Percentiles rank a stretch among this genome's conserved stretches.
phyloP scores from a whole-genome alignment of 2,797 vertebrate genomes.

The Cyprinella venusta region DNA sequence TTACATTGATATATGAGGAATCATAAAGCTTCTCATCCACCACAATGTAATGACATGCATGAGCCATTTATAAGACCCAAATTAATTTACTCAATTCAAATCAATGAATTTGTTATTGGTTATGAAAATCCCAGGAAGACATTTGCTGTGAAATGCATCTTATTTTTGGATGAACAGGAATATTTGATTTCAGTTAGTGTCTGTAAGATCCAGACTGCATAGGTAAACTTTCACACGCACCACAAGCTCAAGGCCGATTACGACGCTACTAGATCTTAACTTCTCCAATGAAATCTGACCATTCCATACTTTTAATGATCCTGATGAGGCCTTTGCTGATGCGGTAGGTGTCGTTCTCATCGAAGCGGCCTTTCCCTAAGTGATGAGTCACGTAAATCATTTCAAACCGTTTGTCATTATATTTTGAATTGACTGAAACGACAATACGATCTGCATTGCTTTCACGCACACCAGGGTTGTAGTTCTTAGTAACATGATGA shows the following conservation, averaged over 20 bases:
- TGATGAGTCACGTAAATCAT: conserved; percentile 56
- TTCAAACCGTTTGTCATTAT: background rate
- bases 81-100: background rate
- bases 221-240: no score
- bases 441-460: conserved; percentile 58
- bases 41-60: background rate
- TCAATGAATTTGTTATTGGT: background rate
- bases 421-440: background rate
- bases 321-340: conserved; percentile 44
- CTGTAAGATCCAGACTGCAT: no score
- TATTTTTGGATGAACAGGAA: background rate
- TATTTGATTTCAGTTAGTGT: background rate
- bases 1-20: background rate
- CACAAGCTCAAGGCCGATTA: background rate
- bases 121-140: background rate
- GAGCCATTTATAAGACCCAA: background rate
- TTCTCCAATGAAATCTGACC: background rate
- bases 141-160: background rate
- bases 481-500: background rate
- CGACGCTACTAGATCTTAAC: background rate
- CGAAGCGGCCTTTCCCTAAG: background rate
- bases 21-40: background rate
- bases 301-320: background rate
- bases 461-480: background rate
- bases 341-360: conserved; percentile 20